Conservation (phyloP, 2,888 invertebrate genomes). For the Octonoba sinensis region DNA sequence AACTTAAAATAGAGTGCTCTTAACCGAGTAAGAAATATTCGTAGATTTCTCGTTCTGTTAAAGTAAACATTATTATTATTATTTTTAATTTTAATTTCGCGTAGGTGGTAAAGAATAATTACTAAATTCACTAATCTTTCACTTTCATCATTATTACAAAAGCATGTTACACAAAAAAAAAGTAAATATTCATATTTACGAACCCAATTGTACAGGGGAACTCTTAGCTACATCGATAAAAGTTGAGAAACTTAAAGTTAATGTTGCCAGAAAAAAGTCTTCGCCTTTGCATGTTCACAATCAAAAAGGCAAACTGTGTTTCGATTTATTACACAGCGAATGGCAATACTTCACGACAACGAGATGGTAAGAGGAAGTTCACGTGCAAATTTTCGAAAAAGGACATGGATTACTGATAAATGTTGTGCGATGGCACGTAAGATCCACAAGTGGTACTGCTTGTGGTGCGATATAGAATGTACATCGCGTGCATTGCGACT, state of each 20-base stretch:
- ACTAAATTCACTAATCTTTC: no score
- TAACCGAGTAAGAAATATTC: no score
- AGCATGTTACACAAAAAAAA: no score
- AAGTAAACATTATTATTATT: no score
- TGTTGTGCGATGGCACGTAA: conserved; percentile 22
- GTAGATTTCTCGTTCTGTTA: no score
- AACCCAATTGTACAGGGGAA: no score
- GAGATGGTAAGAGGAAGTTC: not conserved
- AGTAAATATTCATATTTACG: no score
- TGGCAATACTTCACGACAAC: conserved; percentile 15
- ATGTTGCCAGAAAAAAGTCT: not conserved
- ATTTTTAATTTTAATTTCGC: no score
- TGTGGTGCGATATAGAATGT: not conserved
- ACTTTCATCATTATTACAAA: no score
- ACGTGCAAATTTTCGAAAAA: conserved; percentile 16
- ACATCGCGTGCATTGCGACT: not conserved
- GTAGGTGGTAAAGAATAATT: no score
- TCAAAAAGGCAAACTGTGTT: not conserved
- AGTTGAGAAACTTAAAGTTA: not conserved
- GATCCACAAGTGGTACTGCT: not conserved
- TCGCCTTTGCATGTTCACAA: not conserved
- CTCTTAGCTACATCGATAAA: not conserved
- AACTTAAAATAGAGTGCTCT: no score
- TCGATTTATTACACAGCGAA: conserved; percentile 3
- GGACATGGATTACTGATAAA: conserved; percentile 19